Evolutionary conservation across 1,140 invertebrate genomes (phyloP).

Genomic region (Zaprionus ghesquierei): DNA sequence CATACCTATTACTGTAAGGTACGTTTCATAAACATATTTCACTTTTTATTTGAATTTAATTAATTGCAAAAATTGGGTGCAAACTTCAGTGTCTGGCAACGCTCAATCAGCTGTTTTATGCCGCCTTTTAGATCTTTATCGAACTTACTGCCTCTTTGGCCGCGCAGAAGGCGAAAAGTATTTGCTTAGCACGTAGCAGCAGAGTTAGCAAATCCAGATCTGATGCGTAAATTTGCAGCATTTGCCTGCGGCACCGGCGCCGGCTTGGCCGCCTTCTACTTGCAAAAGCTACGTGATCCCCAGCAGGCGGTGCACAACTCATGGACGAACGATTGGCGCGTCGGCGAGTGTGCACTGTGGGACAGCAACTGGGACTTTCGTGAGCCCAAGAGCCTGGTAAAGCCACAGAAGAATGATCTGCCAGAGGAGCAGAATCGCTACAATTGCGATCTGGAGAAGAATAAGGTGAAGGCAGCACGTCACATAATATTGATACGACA

Average conservation of each 20-base stretch:
- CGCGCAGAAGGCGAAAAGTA: neutral
- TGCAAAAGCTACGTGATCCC: slow-evolving; percentile 53
- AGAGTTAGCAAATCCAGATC: neutral
- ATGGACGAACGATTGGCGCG: slow-evolving; percentile 86
- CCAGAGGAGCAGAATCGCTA: slow-evolving; percentile 86
- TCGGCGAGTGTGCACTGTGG: slow-evolving; percentile 87
- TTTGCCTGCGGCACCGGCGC: slow-evolving; percentile 68
- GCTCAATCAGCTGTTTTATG: slow-evolving; percentile 25
- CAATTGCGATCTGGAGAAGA: slow-evolving; percentile 85
- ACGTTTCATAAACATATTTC: neutral
- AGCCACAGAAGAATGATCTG: slow-evolving; percentile 84
- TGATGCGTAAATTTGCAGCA: slow-evolving; percentile 66
- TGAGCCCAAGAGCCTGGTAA: slow-evolving; percentile 88
- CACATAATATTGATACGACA: slow-evolving; percentile 96
- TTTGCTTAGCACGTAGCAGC: neutral
- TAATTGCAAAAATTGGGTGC: neutral
- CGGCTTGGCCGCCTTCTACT: slow-evolving; percentile 67
- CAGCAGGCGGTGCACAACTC: slow-evolving; percentile 79
- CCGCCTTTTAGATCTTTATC: slow-evolving; percentile 18
- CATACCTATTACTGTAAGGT: neutral
- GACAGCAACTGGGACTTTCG: slow-evolving; percentile 94
- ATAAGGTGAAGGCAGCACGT: slow-evolving; percentile 87
- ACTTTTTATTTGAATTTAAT: neutral
- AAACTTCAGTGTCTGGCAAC: neutral
- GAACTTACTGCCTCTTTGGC: neutral